Evolutionary conservation across 2,888 invertebrate genomes (phyloP), one percentile per base, ranked within the genome.

Genomic region (Sinhomidia bicolor): DNA sequence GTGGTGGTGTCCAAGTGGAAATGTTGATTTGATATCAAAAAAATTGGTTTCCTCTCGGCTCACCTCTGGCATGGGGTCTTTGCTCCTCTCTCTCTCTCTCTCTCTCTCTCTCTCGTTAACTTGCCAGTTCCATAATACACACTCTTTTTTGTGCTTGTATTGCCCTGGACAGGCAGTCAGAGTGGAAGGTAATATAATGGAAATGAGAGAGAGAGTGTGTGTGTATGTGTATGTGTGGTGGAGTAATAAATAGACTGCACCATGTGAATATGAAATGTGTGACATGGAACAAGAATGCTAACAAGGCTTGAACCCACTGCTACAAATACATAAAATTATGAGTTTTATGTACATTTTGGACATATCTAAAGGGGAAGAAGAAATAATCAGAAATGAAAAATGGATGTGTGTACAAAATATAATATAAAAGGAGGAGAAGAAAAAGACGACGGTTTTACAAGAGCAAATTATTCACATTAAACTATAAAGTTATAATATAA

Each of bases 51-150:
- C 88, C 78, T 83, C 84, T 83, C 79, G 78, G 79, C 84, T 83
- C 84, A 78, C 84, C 88, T 88, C 88, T 74, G 86, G 86, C 65
- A 86, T 86, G 86, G 86, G 86, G 86, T 86, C 86, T 86, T 86
- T 86, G 85, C 85, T 85, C 85, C 65, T 79, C 78, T 74, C 65
- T n/a, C n/a, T n/a, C n/a, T n/a, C n/a, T n/a, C n/a, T n/a, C 4
- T 26, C 12, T 54, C n/a, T 14, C 62, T 78, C 78, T 78, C 44
- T 51, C 76, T 71, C 20, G 68, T 71, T 71, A 36, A 71, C 36
- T 20, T 41, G 68, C 10, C 68, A 17, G 41, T 44, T 71, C 41
- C 68, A 71, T 41, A 71, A 41, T 36, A 62, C 29, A 17, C 44
- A 5, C 57, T 57, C 20, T 47, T 74, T 41, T 36, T 17, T 36